Percentiles rank a stretch among this genome's conserved stretches.
Conservation (phyloP, 1,140 invertebrate species). For the Macrotrachela quadricornifera region DNA sequence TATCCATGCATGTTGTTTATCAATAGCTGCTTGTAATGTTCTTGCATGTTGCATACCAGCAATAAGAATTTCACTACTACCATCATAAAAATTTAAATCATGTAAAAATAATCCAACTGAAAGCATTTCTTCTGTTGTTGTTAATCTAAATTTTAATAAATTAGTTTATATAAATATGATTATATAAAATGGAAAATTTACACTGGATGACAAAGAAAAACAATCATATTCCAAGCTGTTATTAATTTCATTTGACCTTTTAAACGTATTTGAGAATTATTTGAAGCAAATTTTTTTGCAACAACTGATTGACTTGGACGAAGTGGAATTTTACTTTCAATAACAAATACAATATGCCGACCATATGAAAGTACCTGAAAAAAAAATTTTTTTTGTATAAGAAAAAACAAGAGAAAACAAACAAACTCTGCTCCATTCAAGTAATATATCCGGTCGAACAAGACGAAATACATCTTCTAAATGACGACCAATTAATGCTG, state of each 20-base stretch:
- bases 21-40: conserved; percentile 27
- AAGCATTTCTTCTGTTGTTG: conserved; percentile 54
- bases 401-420: too few relatives aligned
- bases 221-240: conserved; percentile 49
- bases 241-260: conserved; percentile 63
- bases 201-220: conserved; percentile 63
- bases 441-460: too few relatives aligned
- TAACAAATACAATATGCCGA: too few relatives aligned
- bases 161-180: background rate
- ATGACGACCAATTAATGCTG: too few relatives aligned
- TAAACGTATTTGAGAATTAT: conserved; percentile 5
- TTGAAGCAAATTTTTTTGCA: too few relatives aligned
- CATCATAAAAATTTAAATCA: conserved; percentile 61
- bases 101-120: conserved; percentile 55
- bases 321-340: too few relatives aligned
- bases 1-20: conserved; percentile 28
- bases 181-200: too few relatives aligned
- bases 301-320: too few relatives aligned
- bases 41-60: conserved; percentile 66
- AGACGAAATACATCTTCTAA: too few relatives aligned
- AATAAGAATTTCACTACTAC: conserved; percentile 57
- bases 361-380: too few relatives aligned
- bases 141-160: conserved; percentile 17
- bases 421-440: too few relatives aligned
- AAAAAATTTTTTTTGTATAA: too few relatives aligned